These are phyloP conservation scores for Drosophila neonasuta DNA, from an alignment of 2,888 invertebrate species.

Conservation along the genomic window DNA sequence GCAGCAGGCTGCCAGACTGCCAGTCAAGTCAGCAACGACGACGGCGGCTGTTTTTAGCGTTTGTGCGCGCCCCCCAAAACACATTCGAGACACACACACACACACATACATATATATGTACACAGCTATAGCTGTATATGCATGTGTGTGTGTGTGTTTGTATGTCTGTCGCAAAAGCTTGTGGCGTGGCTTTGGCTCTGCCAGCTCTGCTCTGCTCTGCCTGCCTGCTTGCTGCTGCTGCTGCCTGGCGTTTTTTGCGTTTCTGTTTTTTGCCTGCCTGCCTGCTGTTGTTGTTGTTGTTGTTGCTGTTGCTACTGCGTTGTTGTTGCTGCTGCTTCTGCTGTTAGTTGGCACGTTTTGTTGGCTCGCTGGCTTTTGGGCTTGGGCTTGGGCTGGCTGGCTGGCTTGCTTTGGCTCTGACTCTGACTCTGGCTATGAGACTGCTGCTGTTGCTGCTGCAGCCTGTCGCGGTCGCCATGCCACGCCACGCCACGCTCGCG, in stretches of 20 bases:
- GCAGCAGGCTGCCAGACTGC: constrained; percentile 37
- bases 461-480: constrained; percentile 65
- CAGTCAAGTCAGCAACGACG: constrained; percentile 38
- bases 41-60: constrained; percentile 74
- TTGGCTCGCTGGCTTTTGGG: constrained; percentile 70
- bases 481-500: constrained; percentile 27
- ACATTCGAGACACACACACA: constrained; percentile 34
- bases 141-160: constrained; percentile 12
- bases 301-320: constrained; percentile 39
- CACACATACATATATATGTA: constrained; percentile 6
- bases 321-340: constrained; percentile 55
- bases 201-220: constrained; percentile 44
- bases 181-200: constrained; percentile 72
- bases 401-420: constrained; percentile 46
- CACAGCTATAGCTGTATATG: not conserved
- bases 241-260: constrained; percentile 73
- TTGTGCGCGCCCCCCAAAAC: constrained; percentile 68
- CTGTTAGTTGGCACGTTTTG: constrained; percentile 72
- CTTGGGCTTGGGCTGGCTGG: constrained; percentile 60
- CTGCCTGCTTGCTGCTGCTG: constrained; percentile 40
- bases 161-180: constrained; percentile 65
- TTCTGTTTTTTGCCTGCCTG: constrained; percentile 67
- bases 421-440: constrained; percentile 40
- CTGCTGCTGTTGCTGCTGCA: constrained; percentile 43
- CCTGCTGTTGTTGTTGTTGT: constrained; percentile 35